These are phyloP conservation scores for Lophius piscatorius DNA, from an alignment of 2,113 vertebrate species.

Conservation along the genomic window DNA sequence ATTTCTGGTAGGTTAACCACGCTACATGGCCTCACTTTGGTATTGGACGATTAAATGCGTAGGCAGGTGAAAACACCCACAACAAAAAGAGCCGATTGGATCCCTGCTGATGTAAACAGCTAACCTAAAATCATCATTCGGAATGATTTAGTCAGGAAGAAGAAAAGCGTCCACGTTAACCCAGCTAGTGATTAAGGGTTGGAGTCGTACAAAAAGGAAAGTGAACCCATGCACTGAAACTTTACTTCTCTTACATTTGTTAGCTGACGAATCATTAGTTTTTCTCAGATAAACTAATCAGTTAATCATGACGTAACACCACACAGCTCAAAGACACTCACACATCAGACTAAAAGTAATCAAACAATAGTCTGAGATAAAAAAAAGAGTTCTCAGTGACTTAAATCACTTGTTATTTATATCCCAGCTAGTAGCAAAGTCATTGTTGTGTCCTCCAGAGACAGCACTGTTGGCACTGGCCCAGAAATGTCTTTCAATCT, in stretches of 20 bases:
- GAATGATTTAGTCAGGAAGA: too few relatives aligned
- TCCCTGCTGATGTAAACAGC: too few relatives aligned
- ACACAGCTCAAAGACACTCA: constrained; percentile 22
- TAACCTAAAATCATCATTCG: too few relatives aligned
- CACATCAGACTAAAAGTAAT: constrained; percentile 19
- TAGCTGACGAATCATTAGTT: constrained; percentile 63
- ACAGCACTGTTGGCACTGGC: constrained; percentile 30
- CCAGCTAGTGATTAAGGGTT: too few relatives aligned
- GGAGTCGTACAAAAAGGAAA: background rate
- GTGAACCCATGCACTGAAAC: background rate
- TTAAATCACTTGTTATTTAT: constrained; percentile 28
- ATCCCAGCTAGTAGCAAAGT: constrained; percentile 49
- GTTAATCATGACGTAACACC: constrained; percentile 62
- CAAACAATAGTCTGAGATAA: constrained; percentile 15
- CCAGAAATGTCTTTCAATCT: constrained; percentile 64
- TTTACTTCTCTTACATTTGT: constrained; percentile 14
- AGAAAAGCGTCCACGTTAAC: too few relatives aligned
- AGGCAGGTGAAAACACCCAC: too few relatives aligned
- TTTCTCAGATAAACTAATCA: constrained; percentile 32
- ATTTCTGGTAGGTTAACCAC: too few relatives aligned
- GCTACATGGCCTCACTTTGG: too few relatives aligned
- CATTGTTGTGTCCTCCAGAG: constrained; percentile 21
- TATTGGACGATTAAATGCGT: too few relatives aligned
- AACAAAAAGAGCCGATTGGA: too few relatives aligned
- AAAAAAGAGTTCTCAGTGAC: constrained; percentile 3